Percentiles rank a stretch among this genome's conserved stretches.
phyloP scores from a whole-genome alignment of 2,888 invertebrate species.

The Crocallis elinguaria region DNA sequence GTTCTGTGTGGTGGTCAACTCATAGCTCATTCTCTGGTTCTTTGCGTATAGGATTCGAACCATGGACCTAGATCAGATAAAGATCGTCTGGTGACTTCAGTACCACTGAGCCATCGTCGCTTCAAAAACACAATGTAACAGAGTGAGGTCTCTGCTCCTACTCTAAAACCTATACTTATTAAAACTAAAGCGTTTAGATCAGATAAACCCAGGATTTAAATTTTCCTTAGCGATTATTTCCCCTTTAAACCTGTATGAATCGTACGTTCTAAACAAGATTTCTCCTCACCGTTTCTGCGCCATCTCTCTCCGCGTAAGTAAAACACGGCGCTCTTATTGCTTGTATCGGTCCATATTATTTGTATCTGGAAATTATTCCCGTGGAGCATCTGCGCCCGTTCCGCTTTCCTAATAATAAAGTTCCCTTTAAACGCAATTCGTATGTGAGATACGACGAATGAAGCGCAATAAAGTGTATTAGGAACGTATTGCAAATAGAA shows the following conservation, averaged over 20 bases:
- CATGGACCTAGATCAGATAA: too few relatives aligned
- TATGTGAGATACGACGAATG: conserved; percentile 81
- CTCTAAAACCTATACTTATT: too few relatives aligned
- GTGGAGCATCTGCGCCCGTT: conserved; percentile 69
- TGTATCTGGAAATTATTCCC: conserved; percentile 75
- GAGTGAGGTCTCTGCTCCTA: too few relatives aligned
- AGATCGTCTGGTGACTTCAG: too few relatives aligned
- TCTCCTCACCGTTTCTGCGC: conserved; percentile 44
- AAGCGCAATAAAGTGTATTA: conserved; percentile 79
- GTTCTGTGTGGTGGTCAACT: too few relatives aligned
- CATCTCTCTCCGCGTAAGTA: conserved; percentile 65
- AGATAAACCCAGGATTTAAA: too few relatives aligned
- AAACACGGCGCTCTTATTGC: conserved; percentile 65
- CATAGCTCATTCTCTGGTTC: too few relatives aligned
- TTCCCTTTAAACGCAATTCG: conserved; percentile 81
- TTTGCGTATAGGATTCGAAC: too few relatives aligned
- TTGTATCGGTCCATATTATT: conserved; percentile 54
- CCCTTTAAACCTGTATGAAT: conserved; percentile 4
- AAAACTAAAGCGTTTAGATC: too few relatives aligned
- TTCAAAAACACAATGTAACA: too few relatives aligned
- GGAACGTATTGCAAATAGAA: conserved; percentile 78
- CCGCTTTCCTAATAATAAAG: conserved; percentile 79
- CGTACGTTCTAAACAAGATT: conserved; percentile 40
- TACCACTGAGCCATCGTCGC: too few relatives aligned
- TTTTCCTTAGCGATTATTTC: too few relatives aligned